Percentiles rank a stretch among this genome's conserved stretches.
These are phyloP conservation scores for Colaptes auratus DNA, from an alignment of 2,113 vertebrate genomes.

Conservation along the genomic window DNA sequence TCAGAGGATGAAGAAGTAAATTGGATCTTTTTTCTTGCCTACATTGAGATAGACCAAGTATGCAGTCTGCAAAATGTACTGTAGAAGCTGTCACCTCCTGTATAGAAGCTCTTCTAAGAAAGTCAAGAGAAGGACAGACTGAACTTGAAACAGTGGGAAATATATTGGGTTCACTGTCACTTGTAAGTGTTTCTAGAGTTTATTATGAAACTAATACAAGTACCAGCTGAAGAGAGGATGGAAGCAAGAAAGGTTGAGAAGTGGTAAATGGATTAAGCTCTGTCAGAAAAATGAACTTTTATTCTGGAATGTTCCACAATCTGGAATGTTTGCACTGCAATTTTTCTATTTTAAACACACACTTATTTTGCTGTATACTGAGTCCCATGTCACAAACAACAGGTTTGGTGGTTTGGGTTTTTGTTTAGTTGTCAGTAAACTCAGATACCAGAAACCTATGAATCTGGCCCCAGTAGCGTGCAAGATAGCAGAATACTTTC, in stretches of 20 bases:
- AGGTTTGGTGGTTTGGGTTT: too few relatives aligned
- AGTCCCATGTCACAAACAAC: neutral
- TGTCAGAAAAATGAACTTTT: neutral
- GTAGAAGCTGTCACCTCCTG: neutral
- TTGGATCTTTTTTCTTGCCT: neutral
- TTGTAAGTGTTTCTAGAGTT: neutral
- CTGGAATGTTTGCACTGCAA: neutral
- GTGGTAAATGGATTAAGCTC: neutral
- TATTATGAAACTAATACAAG: neutral
- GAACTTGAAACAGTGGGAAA: neutral
- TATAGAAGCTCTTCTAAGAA: neutral
- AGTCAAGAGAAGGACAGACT: neutral
- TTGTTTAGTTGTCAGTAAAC: neutral
- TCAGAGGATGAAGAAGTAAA: neutral
- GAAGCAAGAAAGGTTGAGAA: neutral
- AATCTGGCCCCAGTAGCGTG: neutral
- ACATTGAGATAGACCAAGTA: neutral
- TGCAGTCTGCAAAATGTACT: neutral
- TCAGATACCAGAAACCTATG: neutral
- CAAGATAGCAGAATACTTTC: neutral
- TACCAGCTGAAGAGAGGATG: neutral
- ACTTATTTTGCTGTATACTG: neutral
- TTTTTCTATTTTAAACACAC: neutral
- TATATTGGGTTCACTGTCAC: neutral
- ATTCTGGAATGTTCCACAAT: neutral